Evolutionary conservation across 1,140 invertebrate genomes (phyloP), one percentile per base, ranked within the genome.

Genomic region (Phymastichus coffea): DNA sequence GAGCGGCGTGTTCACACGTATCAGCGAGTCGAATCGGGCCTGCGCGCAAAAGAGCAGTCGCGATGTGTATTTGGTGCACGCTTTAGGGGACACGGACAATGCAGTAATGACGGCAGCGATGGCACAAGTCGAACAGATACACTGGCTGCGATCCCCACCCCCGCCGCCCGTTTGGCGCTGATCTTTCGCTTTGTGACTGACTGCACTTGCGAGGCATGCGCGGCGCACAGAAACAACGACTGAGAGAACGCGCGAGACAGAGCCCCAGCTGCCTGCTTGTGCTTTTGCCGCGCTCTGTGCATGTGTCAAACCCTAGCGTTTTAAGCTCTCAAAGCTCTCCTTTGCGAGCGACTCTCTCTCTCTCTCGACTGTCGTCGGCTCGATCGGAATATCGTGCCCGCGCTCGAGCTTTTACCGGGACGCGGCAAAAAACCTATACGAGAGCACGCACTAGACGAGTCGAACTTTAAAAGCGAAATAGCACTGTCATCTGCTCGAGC

Each of bases 101-200:
- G 73, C 70, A 66, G 66, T 75, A 76, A 77, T 76, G 72, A 75
- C 71, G n/a, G n/a, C n/a, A 74, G 73, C 70, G 75, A 76, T 74
- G 70, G 66, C 67, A 66, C 70, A 65, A 67, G 68, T 72, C 65
- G 65, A 73, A 70, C 68, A 70, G 67, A 71, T 68, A 71, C 68
- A 68, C 64, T 67, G 68, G 65, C 61, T 69, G 68, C 69, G 70
- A 71, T 73, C 69, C n/a, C n/a, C n/a, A n/a, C n/a, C n/a, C n/a
- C n/a, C n/a, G n/a, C 61, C 65, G 35, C 70, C 66, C 68, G 66
- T 73, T 74, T 66, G 68, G 66, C n/a, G n/a, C n/a, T 67, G 66
- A 74, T 74, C 71, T 73, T 76, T 72, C 63, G 67, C 70, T 76
- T 75, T 72, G 69, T 71, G 61, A 47, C 60, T 63, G 66, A 33